Conservation (phyloP, 2,888 invertebrate genomes). For the Aspidiotus destructor region DNA sequence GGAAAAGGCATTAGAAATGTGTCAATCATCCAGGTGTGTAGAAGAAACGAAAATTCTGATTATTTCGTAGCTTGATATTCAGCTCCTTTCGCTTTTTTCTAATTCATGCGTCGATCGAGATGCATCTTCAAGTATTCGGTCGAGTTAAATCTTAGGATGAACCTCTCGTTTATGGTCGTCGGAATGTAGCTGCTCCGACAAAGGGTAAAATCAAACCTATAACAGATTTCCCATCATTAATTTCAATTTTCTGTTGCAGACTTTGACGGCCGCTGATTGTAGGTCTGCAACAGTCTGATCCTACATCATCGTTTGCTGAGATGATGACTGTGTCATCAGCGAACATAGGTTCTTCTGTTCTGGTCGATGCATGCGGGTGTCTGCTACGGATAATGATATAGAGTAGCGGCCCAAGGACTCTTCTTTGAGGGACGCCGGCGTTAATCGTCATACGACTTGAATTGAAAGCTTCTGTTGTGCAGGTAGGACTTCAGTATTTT, state of each 20-base stretch:
- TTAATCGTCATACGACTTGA: too few species aligned
- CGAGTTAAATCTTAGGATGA: not conserved
- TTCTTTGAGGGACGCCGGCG: constrained; percentile 23
- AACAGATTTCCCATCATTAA: not conserved
- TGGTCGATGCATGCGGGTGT: not conserved
- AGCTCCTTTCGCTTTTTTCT: constrained; percentile 9
- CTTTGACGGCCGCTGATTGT: not conserved
- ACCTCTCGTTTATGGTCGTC: not conserved
- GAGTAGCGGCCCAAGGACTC: constrained; percentile 15
- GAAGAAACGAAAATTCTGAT: too few species aligned
- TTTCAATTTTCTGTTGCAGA: constrained; percentile 4
- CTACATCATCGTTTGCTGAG: not conserved
- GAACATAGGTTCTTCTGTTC: constrained; percentile 1
- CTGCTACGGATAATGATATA: constrained; percentile 6
- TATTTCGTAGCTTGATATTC: constrained; percentile 1
- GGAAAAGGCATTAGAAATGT: too few species aligned
- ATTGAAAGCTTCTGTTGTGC: too few species aligned
- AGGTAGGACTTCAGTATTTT: too few species aligned
- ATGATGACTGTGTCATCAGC: constrained; percentile 7
- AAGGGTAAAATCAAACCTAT: constrained; percentile 3
- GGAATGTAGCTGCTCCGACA: not conserved
- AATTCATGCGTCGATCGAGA: constrained; percentile 1
- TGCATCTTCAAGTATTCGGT: constrained; percentile 7
- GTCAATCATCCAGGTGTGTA: too few species aligned
- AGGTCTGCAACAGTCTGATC: not conserved